Percentiles rank a stretch among this genome's conserved stretches.
These are phyloP conservation scores for Urocynchramus pylzowi DNA, from an alignment of 2,113 vertebrate genomes.

Conservation along the genomic window DNA sequence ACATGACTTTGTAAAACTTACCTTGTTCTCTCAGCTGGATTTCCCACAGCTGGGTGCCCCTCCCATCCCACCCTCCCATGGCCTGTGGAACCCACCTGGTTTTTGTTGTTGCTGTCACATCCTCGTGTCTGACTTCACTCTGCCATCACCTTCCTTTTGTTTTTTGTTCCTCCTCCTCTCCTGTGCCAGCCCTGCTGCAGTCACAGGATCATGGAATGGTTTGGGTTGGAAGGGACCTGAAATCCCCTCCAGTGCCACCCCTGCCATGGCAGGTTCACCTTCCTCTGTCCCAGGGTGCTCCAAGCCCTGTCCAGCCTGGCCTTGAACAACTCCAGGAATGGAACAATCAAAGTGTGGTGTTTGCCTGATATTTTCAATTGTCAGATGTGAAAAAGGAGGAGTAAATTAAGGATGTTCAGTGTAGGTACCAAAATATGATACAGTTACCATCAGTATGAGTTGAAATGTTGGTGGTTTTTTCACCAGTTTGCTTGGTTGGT, in stretches of 20 bases:
- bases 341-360: neutral
- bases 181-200: neutral
- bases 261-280: neutral
- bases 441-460: neutral
- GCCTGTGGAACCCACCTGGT: neutral
- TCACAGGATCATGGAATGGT: neutral
- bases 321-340: neutral
- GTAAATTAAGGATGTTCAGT: neutral
- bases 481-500: neutral
- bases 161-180: neutral
- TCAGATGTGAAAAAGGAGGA: neutral
- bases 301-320: neutral
- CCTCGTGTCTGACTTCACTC: neutral
- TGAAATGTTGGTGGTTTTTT: neutral
- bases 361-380: neutral
- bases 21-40: neutral
- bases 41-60: neutral
- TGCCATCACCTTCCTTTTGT: neutral
- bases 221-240: neutral
- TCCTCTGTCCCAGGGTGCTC: neutral
- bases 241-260: neutral
- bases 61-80: neutral
- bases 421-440: neutral
- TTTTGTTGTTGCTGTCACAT: neutral
- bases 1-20: neutral